Evolutionary conservation across 2,797 vertebrate species (phyloP).

Genomic region (Dallia pectoralis): DNA sequence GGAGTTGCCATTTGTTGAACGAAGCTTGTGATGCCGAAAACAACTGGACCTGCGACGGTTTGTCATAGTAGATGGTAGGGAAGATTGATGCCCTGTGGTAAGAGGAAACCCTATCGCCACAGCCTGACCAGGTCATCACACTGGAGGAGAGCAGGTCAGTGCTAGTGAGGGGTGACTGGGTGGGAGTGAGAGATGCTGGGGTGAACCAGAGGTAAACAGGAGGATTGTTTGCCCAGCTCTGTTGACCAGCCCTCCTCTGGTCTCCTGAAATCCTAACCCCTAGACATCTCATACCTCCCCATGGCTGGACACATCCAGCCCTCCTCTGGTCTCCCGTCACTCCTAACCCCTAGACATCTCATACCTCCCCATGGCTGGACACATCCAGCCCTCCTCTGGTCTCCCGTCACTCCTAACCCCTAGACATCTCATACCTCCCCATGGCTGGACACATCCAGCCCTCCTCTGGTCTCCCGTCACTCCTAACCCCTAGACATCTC

Average conservation of each 20-base stretch:
- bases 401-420: background rate
- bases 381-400: conserved; percentile 21
- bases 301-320: conserved; percentile 24
- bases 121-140: background rate
- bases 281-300: background rate
- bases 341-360: too few relatives aligned
- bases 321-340: background rate
- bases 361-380: conserved; percentile 5
- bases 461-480: background rate
- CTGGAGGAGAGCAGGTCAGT: background rate
- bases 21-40: background rate
- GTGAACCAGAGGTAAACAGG: conserved; percentile 14
- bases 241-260: conserved; percentile 10
- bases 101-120: background rate
- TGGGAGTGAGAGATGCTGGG: conserved; percentile 4
- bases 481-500: too few relatives aligned
- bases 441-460: conserved; percentile 24
- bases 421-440: background rate
- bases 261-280: background rate
- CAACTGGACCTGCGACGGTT: background rate
- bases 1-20: background rate
- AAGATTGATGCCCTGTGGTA: background rate
- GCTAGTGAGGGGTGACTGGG: background rate
- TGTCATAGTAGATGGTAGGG: background rate
- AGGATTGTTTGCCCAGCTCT: background rate